These are phyloP conservation scores for Coelopa pilipes DNA, from an alignment of 2,888 invertebrate species.

Conservation along the genomic window DNA sequence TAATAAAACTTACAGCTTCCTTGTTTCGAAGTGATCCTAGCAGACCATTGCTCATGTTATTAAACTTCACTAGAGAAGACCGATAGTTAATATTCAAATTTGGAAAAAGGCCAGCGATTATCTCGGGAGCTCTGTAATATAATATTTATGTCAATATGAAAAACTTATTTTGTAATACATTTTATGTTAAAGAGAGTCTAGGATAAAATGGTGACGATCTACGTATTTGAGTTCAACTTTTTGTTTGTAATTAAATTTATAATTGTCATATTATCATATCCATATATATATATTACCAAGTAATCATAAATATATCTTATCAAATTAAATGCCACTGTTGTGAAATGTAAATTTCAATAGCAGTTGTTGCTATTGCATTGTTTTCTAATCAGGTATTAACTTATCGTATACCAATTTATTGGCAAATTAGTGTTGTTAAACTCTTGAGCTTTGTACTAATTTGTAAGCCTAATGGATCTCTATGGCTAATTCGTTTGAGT, in stretches of 20 bases:
- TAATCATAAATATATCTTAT: neutral
- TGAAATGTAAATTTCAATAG: neutral
- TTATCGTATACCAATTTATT: neutral
- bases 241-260: no score
- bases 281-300: neutral
- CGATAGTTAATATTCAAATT: constrained; percentile 60
- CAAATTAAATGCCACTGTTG: neutral
- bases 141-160: no score
- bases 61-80: constrained; percentile 60
- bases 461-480: constrained; percentile 13
- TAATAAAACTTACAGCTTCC: constrained; percentile 42
- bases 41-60: constrained; percentile 59
- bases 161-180: no score
- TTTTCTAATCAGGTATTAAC: neutral
- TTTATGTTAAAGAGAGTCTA: no score
- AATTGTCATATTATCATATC: no score
- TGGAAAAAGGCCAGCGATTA: constrained; percentile 61
- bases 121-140: constrained; percentile 58
- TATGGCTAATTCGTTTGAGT: no score
- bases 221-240: no score
- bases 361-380: neutral
- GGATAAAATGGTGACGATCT: no score
- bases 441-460: constrained; percentile 38
- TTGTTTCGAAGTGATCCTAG: constrained; percentile 54
- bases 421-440: constrained; percentile 18